phyloP scores from a whole-genome alignment of 2,113 vertebrate genomes.

The Collichthys lucidus region DNA sequence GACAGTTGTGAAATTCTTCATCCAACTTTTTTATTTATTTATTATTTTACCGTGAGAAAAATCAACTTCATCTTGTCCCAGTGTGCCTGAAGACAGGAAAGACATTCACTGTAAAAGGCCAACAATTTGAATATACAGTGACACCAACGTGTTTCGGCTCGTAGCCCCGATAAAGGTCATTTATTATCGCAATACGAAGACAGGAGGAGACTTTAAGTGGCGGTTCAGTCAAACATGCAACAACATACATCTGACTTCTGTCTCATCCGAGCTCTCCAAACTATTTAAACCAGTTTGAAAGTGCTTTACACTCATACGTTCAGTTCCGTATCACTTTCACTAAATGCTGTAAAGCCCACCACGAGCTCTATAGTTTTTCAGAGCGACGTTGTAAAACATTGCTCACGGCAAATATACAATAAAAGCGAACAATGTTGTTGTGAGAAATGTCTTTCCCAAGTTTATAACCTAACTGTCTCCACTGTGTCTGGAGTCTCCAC shows the following conservation, averaged over 20 bases:
- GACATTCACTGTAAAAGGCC: not conserved
- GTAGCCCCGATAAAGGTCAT: not conserved
- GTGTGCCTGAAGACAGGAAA: no score
- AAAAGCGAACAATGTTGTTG: conserved; percentile 51
- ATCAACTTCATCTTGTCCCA: no score
- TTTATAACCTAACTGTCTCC: conserved; percentile 80
- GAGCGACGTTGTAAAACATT: conserved; percentile 52
- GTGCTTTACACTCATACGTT: not conserved
- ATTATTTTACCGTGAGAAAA: not conserved
- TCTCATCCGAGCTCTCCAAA: not conserved
- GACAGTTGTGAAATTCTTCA: not conserved
- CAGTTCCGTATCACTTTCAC: not conserved
- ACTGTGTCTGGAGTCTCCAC: conserved; percentile 78
- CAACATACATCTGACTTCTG: not conserved
- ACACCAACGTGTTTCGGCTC: not conserved
- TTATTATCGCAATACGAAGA: not conserved
- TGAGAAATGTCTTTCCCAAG: conserved; percentile 60
- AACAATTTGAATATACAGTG: not conserved
- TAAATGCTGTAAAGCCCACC: not conserved
- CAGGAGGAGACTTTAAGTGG: not conserved
- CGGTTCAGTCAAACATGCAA: not conserved
- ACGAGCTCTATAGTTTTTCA: not conserved
- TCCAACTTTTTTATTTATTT: not conserved
- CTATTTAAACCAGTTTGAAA: not conserved
- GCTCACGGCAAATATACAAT: conserved; percentile 44